Percentiles rank a stretch among this genome's conserved stretches.
Conservation (phyloP, 2,113 vertebrate species). For the Calypte anna region DNA sequence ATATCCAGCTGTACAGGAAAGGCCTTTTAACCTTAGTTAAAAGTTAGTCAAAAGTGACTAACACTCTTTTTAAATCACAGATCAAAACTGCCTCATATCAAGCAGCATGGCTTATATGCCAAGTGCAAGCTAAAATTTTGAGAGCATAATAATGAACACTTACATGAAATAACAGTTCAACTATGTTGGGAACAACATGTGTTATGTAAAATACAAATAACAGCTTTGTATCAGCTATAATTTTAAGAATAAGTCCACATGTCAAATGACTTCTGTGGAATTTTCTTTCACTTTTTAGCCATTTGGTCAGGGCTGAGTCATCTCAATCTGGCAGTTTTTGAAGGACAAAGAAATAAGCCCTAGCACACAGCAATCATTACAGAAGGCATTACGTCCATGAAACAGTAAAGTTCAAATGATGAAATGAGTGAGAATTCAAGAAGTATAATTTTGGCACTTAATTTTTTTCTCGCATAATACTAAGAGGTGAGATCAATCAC, state of each 20-base stretch:
- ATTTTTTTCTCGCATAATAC: background rate
- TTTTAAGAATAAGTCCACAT: background rate
- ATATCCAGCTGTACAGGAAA: background rate
- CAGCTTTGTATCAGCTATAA: background rate
- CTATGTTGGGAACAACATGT: background rate
- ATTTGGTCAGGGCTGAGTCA: slow-evolving; percentile 56
- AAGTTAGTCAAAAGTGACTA: background rate
- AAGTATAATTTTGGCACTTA: background rate
- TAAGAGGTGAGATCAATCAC: background rate
- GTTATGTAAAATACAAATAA: slow-evolving; percentile 7
- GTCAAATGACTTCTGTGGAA: background rate
- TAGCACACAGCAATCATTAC: background rate
- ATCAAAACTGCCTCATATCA: background rate
- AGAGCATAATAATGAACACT: background rate
- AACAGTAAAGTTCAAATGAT: slow-evolving; percentile 34
- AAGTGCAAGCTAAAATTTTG: background rate
- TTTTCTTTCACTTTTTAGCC: slow-evolving; percentile 40
- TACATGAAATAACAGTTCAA: background rate
- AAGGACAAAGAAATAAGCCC: background rate
- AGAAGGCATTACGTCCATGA: slow-evolving; percentile 1
- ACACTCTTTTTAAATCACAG: background rate
- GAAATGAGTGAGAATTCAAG: background rate
- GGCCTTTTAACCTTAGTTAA: too few species aligned
- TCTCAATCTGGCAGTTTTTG: slow-evolving; percentile 24
- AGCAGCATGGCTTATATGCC: background rate